Conservation (phyloP, 2,113 vertebrate species). For the Cisticola juncidis region DNA sequence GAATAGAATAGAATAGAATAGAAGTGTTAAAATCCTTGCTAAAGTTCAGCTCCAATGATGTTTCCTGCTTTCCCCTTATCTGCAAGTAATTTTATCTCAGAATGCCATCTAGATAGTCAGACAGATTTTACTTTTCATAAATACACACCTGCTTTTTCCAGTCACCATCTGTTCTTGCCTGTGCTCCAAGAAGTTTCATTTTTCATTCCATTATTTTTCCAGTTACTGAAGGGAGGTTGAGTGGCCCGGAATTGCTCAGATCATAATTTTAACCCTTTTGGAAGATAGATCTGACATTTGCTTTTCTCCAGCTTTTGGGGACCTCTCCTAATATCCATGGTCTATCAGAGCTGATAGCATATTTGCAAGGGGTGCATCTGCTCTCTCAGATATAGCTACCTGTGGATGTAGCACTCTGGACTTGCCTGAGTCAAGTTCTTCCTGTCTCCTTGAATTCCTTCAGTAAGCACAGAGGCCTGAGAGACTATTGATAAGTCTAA, state of each 20-base stretch:
- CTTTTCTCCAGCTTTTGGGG: background rate
- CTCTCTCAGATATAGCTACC: background rate
- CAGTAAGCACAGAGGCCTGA: background rate
- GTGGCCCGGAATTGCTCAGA: background rate
- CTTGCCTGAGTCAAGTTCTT: background rate
- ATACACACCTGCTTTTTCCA: background rate
- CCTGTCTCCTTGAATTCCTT: fast-evolving
- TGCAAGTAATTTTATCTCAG: background rate
- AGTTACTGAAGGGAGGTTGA: background rate
- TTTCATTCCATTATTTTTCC: background rate
- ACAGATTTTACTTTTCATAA: background rate
- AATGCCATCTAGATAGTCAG: background rate
- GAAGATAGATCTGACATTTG: background rate
- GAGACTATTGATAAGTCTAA: background rate
- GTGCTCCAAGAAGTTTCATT: background rate
- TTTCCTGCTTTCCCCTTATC: background rate
- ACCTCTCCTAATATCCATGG: background rate
- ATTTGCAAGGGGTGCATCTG: background rate
- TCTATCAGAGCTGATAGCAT: background rate
- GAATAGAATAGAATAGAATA: background rate
- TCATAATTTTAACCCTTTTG: background rate
- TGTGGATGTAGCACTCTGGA: background rate
- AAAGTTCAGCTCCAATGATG: background rate
- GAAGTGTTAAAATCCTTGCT: background rate
- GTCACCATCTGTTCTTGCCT: background rate